phyloP scores from a whole-genome alignment of 1,140 invertebrate species.

The Drosophila quadrilineata region DNA sequence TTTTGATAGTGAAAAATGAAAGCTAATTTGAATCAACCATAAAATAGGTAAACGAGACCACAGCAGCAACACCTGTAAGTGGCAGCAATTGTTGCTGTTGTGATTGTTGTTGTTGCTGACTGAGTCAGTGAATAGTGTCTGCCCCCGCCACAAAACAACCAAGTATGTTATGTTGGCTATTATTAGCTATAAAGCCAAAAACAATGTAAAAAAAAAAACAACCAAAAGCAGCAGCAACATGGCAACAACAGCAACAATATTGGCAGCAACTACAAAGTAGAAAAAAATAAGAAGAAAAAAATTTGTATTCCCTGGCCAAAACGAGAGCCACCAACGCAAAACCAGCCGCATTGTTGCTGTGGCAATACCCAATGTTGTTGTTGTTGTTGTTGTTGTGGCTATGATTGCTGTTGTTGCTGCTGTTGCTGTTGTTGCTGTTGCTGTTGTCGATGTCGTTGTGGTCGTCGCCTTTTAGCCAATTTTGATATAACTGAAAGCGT shows the following conservation, averaged over 20 bases:
- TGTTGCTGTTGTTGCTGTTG: conserved; percentile 2
- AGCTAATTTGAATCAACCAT: conserved; percentile 64
- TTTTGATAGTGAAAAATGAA: conserved; percentile 30
- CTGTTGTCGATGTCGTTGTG: conserved; percentile 17
- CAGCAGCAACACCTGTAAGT: conserved; percentile 48
- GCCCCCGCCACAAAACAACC: neutral
- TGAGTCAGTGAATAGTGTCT: conserved; percentile 8
- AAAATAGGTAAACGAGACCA: conserved; percentile 50
- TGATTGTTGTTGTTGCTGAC: conserved; percentile 14
- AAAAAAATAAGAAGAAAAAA: no score
- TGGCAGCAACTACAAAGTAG: conserved; percentile 19
- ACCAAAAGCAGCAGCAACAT: conserved; percentile 8
- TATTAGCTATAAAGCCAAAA: conserved; percentile 58
- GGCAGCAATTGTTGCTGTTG: neutral
- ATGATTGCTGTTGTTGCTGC: neutral
- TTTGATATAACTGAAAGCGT: conserved; percentile 80
- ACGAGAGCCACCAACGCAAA: conserved; percentile 67
- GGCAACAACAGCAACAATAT: conserved; percentile 12
- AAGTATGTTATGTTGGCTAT: conserved; percentile 10
- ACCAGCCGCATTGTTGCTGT: conserved; percentile 21
- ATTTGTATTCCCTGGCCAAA: conserved; percentile 40
- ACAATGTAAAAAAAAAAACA: conserved; percentile 60
- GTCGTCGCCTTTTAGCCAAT: conserved; percentile 70
- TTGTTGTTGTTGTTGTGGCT: conserved; percentile 12
- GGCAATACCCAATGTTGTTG: no score